Conservation (phyloP, 2,113 vertebrate species). For the Alectura lathami region DNA sequence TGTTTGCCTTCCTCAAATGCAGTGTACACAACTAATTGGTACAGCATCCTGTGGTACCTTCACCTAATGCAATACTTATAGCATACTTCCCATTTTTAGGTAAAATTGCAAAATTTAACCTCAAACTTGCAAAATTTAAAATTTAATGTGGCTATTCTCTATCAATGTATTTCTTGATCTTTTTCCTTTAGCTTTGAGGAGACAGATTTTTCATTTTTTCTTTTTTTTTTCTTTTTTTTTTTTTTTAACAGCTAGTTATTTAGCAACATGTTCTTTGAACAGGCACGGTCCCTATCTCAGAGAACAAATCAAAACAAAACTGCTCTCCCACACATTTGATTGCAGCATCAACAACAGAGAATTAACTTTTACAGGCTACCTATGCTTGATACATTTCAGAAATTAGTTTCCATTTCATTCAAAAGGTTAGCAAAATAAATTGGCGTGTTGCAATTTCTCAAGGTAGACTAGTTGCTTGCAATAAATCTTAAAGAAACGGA, state of each 20-base stretch:
- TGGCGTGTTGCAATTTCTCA: not conserved
- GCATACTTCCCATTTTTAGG: not conserved
- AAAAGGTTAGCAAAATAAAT: not conserved
- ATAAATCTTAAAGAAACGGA: not conserved
- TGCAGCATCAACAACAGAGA: not conserved
- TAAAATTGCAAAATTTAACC: constrained; percentile 10
- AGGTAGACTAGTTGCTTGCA: not conserved
- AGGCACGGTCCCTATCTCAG: not conserved
- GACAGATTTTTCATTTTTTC: not conserved
- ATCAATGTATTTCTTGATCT: not conserved
- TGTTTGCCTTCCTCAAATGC: not conserved
- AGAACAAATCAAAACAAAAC: not conserved
- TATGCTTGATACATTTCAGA: not conserved
- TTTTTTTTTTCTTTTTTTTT: not conserved
- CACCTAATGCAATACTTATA: not conserved
- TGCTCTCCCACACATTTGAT: not conserved
- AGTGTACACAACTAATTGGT: not conserved
- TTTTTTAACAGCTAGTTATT: not conserved
- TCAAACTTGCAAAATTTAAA: not conserved
- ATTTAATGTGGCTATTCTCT: not conserved
- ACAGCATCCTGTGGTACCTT: not conserved
- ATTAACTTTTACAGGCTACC: not conserved
- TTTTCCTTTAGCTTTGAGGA: not conserved
- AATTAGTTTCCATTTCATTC: not conserved
- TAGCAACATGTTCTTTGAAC: not conserved